Percentiles rank a stretch among this genome's conserved stretches.
These are phyloP conservation scores for Notodonta dromedarius DNA, from an alignment of 2,888 invertebrate genomes.

Conservation along the genomic window DNA sequence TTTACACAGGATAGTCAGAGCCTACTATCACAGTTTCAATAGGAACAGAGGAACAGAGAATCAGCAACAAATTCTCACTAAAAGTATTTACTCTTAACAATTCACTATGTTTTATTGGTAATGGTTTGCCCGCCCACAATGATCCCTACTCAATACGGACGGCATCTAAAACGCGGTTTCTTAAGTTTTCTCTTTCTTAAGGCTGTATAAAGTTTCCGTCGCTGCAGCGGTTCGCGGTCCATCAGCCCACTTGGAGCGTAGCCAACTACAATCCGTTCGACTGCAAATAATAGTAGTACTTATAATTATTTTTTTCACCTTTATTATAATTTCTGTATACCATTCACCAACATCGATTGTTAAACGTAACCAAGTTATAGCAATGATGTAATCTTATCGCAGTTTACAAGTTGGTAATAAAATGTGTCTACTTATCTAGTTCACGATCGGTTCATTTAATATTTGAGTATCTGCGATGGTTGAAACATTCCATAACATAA, in stretches of 20 bases:
- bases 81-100: too few species aligned
- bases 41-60: too few species aligned
- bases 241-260: conserved; percentile 6
- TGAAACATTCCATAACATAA: too few species aligned
- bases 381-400: not conserved
- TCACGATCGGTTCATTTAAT: too few species aligned
- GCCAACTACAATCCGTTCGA: not conserved
- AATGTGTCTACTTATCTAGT: not conserved
- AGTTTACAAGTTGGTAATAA: not conserved
- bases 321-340: too few species aligned
- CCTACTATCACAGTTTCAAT: too few species aligned
- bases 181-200: conserved; percentile 33
- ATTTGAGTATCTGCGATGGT: not conserved
- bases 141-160: conserved; percentile 9
- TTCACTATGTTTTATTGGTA: not conserved
- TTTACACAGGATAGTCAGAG: not conserved
- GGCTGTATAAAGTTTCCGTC: conserved; percentile 24
- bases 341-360: not conserved
- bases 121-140: not conserved
- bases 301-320: too few species aligned
- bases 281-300: not conserved
- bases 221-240: conserved; percentile 25
- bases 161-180: conserved; percentile 28
- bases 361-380: not conserved
- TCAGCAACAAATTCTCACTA: too few species aligned